Evolutionary conservation across 2,797 vertebrate species (phyloP), one percentile per base, ranked within the genome.

Genomic region (Tadarida brasiliensis): DNA sequence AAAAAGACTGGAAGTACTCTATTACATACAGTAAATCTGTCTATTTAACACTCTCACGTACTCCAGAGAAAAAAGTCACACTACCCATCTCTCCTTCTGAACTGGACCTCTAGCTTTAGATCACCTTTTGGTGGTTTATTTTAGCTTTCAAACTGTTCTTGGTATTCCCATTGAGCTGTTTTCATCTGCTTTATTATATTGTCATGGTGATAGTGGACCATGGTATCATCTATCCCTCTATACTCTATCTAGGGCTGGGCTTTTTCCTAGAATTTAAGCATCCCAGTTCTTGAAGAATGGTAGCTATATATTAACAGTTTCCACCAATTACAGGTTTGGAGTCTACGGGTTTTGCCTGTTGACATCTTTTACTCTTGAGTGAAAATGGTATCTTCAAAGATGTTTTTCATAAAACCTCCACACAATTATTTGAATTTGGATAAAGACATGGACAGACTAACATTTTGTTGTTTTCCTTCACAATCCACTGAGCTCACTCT

Each of bases 391-490:
- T 85, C 44, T 92, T 93, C 51, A 96, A 54, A 65, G 59, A 30
- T 80, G n/a, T 59, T 74, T 82, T 91, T 81, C 51, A 63, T 91
- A 73, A 91, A 95, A 87, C 20, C 19, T 88, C 7, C 12, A 35
- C 17, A 9, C 16, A 65, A 24, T 87, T 91, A 63, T 92, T 80
- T 92, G 81, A 78, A 80, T 94, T 84, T 95, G 65, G 51, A 57
- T 78, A 89, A 94, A 78, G 35, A 67, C 35, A 87, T 51, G 20
- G 61, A 47, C 56, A 49, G 70, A 93, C 9, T 80, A 88, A 70
- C 47, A 65, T 68, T 78, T 28, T 90, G 44, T 67, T 65, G 5
- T 87, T 94, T 94, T 71, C 61, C 54, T 86, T 93, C n/a, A n/a
- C 2, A 68, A 7, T 54, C 24, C n/a, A 26, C 68, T 51, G 76